Evolutionary conservation across 2,797 vertebrate species (phyloP).

Genomic region (Hydrocynus forskahlii): DNA sequence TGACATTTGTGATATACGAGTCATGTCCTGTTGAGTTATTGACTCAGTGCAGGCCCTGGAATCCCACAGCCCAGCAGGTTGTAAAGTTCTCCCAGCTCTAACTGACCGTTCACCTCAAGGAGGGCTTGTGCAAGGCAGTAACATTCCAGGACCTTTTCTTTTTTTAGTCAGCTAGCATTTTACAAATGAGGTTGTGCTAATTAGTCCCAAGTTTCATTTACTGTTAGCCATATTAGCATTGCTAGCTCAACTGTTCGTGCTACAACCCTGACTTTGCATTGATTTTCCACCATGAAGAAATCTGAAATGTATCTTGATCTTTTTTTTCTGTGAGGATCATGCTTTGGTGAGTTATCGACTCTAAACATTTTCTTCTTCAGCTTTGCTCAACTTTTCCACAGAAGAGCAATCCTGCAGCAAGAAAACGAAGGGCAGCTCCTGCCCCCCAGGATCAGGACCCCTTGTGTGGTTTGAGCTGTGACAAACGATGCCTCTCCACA

Average conservation of each 20-base stretch:
- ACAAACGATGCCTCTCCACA: slow-evolving; percentile 58
- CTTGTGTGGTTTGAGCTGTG: slow-evolving; percentile 64
- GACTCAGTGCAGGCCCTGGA: no score
- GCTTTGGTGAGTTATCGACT: slow-evolving; percentile 57
- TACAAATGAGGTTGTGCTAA: neutral
- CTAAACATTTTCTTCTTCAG: slow-evolving; percentile 56
- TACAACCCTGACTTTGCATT: neutral
- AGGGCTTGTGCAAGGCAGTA: no score
- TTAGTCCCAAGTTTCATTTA: neutral
- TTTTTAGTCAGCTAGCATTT: neutral
- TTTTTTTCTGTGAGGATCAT: neutral
- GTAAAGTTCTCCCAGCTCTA: no score
- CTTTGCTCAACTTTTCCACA: slow-evolving; percentile 4
- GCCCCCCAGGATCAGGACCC: slow-evolving; percentile 61
- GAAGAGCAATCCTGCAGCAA: slow-evolving; percentile 33
- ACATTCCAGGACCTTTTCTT: no score
- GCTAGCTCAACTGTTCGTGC: neutral
- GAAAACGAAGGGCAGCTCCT: slow-evolving; percentile 57
- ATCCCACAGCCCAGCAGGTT: no score
- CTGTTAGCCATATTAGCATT: slow-evolving; percentile 18
- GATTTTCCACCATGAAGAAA: neutral
- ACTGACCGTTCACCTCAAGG: no score
- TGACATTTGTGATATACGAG: no score
- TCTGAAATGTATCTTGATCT: neutral
- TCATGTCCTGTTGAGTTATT: no score